phyloP scores from a whole-genome alignment of 2,888 invertebrate genomes.

The Dromius quadrimaculatus region DNA sequence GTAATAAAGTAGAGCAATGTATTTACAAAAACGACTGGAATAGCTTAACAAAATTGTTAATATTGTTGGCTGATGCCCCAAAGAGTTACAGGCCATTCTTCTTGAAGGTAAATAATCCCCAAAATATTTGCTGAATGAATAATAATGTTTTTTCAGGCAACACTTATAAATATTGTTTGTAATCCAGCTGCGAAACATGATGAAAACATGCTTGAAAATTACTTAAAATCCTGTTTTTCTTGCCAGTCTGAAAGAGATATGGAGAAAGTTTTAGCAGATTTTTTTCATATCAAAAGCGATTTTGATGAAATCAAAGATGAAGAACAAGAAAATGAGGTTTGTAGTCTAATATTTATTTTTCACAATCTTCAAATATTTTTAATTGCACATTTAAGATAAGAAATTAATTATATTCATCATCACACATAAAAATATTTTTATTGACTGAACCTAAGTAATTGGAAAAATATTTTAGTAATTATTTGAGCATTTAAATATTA shows the following conservation, averaged over 20 bases:
- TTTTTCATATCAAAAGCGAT: conserved; percentile 35
- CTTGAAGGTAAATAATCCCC: conserved; percentile 50
- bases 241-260: conserved; percentile 36
- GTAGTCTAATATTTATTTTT: conserved; percentile 43
- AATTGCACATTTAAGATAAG: too few relatives aligned
- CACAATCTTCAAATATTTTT: too few relatives aligned
- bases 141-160: conserved; percentile 44
- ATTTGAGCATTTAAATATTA: too few relatives aligned
- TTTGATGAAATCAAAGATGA: neutral
- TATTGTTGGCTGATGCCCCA: conserved; percentile 46
- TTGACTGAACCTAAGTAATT: too few relatives aligned
- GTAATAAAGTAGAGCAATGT: conserved; percentile 50
- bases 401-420: too few relatives aligned
- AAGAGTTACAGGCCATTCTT: conserved; percentile 44
- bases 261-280: conserved; percentile 24
- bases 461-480: too few relatives aligned
- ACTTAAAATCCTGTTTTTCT: conserved; percentile 38
- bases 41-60: conserved; percentile 50
- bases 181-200: conserved; percentile 41
- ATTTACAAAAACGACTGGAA: conserved; percentile 53
- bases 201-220: conserved; percentile 38
- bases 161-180: conserved; percentile 45
- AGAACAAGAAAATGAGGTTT: conserved; percentile 13
- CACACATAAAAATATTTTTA: conserved; percentile 64
- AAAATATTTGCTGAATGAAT: neutral